Percentiles rank a stretch among this genome's conserved stretches.
These are phyloP conservation scores for Napeogenes sylphis DNA, from an alignment of 2,888 invertebrate species.

Conservation along the genomic window DNA sequence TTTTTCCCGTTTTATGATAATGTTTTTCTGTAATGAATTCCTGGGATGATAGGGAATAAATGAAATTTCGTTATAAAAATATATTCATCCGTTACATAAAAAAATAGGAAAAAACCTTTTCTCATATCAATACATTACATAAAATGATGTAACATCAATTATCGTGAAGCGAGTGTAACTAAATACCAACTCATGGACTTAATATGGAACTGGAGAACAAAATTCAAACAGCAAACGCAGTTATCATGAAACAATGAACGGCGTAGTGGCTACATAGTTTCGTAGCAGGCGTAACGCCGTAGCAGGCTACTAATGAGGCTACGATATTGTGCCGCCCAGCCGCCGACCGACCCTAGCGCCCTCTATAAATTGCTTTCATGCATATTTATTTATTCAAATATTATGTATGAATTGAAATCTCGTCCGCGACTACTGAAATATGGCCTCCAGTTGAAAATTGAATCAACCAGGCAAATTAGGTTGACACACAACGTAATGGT, in stretches of 20 bases:
- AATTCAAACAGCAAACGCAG: slow-evolving; percentile 9
- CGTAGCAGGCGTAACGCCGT: slow-evolving; percentile 46
- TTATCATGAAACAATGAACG: slow-evolving; percentile 41
- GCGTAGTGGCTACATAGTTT: slow-evolving; percentile 50
- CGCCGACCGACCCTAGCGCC: slow-evolving; percentile 49
- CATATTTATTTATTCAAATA: slow-evolving; percentile 78
- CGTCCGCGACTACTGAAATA: slow-evolving; percentile 69
- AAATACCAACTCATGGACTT: no score
- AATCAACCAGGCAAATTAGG: slow-evolving; percentile 67
- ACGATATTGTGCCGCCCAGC: slow-evolving; percentile 63
- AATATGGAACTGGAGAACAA: not conserved
- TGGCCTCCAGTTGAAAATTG: slow-evolving; percentile 63
- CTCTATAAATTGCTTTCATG: slow-evolving; percentile 77
- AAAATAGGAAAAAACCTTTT: no score
- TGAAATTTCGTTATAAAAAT: not conserved
- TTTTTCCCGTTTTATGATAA: slow-evolving; percentile 30
- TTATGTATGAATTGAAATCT: slow-evolving; percentile 76
- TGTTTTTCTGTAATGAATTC: slow-evolving; percentile 28
- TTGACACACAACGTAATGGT: slow-evolving; percentile 45
- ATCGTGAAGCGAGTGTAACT: no score
- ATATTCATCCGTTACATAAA: not conserved
- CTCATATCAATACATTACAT: no score
- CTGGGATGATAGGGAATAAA: slow-evolving; percentile 1
- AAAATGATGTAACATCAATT: no score
- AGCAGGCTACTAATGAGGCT: slow-evolving; percentile 67